Evolutionary conservation across 2,888 invertebrate species (phyloP), one percentile per base, ranked within the genome.

Genomic region (Scaptomyza tumidula): DNA sequence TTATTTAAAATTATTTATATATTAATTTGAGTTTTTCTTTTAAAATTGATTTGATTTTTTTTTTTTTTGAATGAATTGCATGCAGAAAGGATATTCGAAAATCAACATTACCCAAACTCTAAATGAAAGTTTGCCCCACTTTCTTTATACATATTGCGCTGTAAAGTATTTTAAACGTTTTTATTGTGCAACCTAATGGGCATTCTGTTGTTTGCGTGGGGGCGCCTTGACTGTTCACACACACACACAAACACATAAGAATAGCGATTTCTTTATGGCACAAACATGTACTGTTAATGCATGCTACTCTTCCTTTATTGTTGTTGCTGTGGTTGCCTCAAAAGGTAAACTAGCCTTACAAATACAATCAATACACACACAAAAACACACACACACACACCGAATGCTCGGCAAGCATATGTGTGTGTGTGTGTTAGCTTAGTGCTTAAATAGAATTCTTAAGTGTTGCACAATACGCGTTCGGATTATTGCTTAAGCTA

Each of bases 171-270:
- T 87, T 87, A 85, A 82, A 85, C 63, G 78, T 76, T 87, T 85
- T 85, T 82, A 82, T 85, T 81, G 88, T 79, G 79, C 76, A 71
- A 68, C 63, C 65, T 84, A 82, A 87, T 85, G 86, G 86, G 76
- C 74, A 73, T 76, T 78, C 81, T 87, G 85, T 81, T 82, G 85
- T 85, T 71, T 49, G 71, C 55, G 53, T 59, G 52, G 71, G 61
- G 61, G 55, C 49, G 60, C 75, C 73, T 76, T 76, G 66, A 63
- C 75, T 54, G 45, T 9, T 55, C 39, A 49, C n/a, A 48, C 49
- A 54, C 11, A 33, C 33, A 50, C 46, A 50, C 24, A 54, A 49
- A 57, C 50, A 48, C 33, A 57, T 45, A 62, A 35, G 24, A 44
- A 39, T 19, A 65, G 54, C 56, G 71, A 48, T 66, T 67, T 82